phyloP scores from a whole-genome alignment of 2,888 invertebrate species.

The Drosophila infuscata region DNA sequence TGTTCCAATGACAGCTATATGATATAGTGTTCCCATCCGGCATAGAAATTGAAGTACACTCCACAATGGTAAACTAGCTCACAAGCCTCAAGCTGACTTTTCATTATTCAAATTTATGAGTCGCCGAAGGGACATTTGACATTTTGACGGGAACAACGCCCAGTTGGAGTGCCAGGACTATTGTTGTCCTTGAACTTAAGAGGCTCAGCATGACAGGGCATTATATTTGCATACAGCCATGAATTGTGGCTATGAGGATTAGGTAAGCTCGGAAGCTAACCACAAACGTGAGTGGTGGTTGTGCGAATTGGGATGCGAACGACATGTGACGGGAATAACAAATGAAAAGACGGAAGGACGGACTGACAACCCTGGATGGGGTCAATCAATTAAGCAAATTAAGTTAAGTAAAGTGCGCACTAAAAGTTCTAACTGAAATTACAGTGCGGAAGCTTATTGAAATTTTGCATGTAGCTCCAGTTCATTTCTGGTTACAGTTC shows the following conservation, averaged over 20 bases:
- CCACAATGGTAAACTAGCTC: background rate
- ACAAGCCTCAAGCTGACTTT: conserved; percentile 38
- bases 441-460: conserved; percentile 30
- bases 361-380: conserved; percentile 19
- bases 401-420: conserved; percentile 28
- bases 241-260: conserved; percentile 6
- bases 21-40: background rate
- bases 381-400: conserved; percentile 55
- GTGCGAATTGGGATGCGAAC: background rate
- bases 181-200: conserved; percentile 52
- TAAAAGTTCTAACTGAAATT: conserved; percentile 10
- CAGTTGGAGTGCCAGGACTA: conserved; percentile 38
- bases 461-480: conserved; percentile 32
- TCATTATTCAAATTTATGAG: conserved; percentile 53
- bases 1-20: background rate
- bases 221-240: conserved; percentile 32
- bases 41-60: background rate
- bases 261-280: conserved; percentile 10
- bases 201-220: conserved; percentile 53
- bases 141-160: conserved; percentile 44
- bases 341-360: conserved; percentile 31
- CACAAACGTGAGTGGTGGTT: background rate
- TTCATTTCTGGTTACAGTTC: conserved; percentile 23
- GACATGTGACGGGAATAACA: conserved; percentile 32
- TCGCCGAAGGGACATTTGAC: conserved; percentile 26